Conservation (phyloP, 2,888 invertebrate species). For the Cyrtodaria siliqua region DNA sequence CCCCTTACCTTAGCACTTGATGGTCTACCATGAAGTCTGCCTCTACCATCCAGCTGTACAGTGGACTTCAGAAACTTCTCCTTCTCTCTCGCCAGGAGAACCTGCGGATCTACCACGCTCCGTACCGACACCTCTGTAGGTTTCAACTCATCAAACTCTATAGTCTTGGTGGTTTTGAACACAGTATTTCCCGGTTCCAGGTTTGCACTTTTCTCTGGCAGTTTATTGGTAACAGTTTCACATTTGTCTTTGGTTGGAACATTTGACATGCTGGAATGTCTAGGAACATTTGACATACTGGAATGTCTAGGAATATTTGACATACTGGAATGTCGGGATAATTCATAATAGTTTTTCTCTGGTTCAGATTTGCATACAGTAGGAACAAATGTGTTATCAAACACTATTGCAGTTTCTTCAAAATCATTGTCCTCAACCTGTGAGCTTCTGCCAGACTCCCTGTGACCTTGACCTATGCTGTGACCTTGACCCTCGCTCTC, state of each 20-base stretch:
- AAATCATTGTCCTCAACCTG: constrained; percentile 6
- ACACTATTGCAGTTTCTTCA: constrained; percentile 7
- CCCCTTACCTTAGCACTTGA: constrained; percentile 65
- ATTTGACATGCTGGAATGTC: constrained; percentile 12
- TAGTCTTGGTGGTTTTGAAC: constrained; percentile 70
- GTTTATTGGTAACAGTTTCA: neutral
- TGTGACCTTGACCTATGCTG: neutral
- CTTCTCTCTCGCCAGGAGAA: constrained; percentile 47
- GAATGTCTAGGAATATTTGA: constrained; percentile 25
- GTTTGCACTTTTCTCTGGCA: neutral
- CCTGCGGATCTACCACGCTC: constrained; percentile 64
- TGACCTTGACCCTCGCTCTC: constrained; percentile 28
- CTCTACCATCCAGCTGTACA: constrained; percentile 29
- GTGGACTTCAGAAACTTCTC: constrained; percentile 39
- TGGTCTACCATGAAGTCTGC: constrained; percentile 49
- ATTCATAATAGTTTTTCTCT: constrained; percentile 70
- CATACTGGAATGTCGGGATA: constrained; percentile 61
- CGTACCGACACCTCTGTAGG: constrained; percentile 65
- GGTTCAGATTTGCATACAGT: constrained; percentile 68
- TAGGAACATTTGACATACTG: constrained; percentile 4
- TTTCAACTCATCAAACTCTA: constrained; percentile 66
- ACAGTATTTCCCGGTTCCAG: constrained; percentile 22
- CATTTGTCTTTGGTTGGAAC: too few relatives aligned
- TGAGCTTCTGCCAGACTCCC: neutral
- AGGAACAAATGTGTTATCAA: constrained; percentile 10